Evolutionary conservation across 2,797 vertebrate species (phyloP), one percentile per base, ranked within the genome.

Genomic region (Acipenser oxyrinchus): DNA sequence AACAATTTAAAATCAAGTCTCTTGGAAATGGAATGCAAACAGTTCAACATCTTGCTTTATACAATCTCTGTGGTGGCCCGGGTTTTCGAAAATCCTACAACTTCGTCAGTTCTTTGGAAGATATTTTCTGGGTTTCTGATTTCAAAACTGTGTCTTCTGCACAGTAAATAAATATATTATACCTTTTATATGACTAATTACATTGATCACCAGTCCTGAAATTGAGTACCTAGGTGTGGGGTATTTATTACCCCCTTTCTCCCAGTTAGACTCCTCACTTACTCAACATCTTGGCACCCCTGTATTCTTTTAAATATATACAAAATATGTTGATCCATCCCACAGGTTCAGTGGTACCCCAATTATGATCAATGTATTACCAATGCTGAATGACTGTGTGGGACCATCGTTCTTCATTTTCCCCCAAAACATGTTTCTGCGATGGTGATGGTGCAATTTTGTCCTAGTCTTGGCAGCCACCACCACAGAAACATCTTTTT

Each of bases 101-200:
- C 73, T 69, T 66, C 68, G 68, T 62, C 64, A 60, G 73, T 78
- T 23, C 71, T 72, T 74, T 73, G 78, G 77, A 81, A 80, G 79
- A 79, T 75, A 81, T 78, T 81, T 78, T 82, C 78, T 73, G 67
- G 15, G 69, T 70, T 67, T 73, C 60, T 69, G 68, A 73, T 74
- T 70, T 73, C 73, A 66, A 70, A 62, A 12, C 50, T 11, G 37
- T 18, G 10, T 6, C 48, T 2, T 48, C 7, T 9, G 52, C 4
- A 12, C 52, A 9, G 9, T 37, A 37, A 1, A 37, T 37, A 37
- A 37, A 37, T 37, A 37, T 18, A 18, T 18, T 18, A 2, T 37
- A 37, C 52, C 4, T 48, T 37, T 59, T 59, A 8, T 12, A 53
- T 15, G 51, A 53, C 8, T 53, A 8, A 8, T 53, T 8, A 53